Evolutionary conservation across 30 jellyfish, hydroid and myxozoan species (phyloP), one percentile per base, ranked within the genome.

Genomic region (Aurelia coerulea): DNA sequence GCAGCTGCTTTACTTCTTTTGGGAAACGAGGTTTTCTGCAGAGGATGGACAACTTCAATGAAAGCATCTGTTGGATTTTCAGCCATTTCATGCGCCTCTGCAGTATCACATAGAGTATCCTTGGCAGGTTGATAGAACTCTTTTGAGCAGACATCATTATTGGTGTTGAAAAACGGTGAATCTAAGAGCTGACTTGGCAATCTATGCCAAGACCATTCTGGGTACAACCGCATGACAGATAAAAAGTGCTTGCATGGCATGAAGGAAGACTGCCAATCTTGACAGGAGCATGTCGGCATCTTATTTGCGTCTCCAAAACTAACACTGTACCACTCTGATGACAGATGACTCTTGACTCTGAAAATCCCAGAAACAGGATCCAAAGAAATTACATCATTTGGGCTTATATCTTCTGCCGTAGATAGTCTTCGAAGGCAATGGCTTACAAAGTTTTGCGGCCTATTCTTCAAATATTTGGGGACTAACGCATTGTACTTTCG

Each of bases 201-300:
- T 23, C 32, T 60, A 16, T 60, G 49, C 49, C 18, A 16, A 66
- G 37, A 66, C 18, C 34, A 19, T 66, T 32, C 37, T 66, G 37
- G 49, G 18, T 39, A 39, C 50, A 39, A 39, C 50, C 50, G 50
- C 50, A 39, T 39, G 50, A 39, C 50, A 39, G 50, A 6, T 39
- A 39, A 39, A 39, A 39, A 39, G 50, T 39, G 50, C 50, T 39
- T 39, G 50, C 77, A 32, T 32, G 49, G 49, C 37, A 66, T 66
- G 34, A 66, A 66, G 49, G 77, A 66, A 66, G 77, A 66, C 77
- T 66, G 77, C 77, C 77, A 66, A 66, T 66, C 77, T 66, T 17
- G 77, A 66, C 77, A 66, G 49, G 77, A 66, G 77, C 77, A 66
- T 1, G 37, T 66, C 11, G 77, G 77, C 77, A 66, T 66, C 49